phyloP scores from a whole-genome alignment of 2,797 vertebrate species.

The Echiichthys vipera region DNA sequence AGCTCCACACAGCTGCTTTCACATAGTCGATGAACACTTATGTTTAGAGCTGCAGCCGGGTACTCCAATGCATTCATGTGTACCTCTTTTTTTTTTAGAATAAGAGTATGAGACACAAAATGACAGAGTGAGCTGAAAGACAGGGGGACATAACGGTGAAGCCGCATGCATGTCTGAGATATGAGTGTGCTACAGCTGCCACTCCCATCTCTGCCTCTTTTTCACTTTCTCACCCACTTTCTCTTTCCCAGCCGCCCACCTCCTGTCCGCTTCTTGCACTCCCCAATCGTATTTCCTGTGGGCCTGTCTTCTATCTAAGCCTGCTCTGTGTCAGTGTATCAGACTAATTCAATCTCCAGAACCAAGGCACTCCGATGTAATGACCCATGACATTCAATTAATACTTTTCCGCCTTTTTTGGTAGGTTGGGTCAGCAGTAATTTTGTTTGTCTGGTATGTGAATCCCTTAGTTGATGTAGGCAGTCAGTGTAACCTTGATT shows the following conservation, averaged over 20 bases:
- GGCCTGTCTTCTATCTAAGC: constrained; percentile 68
- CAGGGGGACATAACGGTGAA: constrained; percentile 42
- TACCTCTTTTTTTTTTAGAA: not conserved
- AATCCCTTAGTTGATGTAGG: constrained; percentile 8
- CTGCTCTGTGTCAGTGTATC: constrained; percentile 75
- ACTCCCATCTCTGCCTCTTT: constrained; percentile 57
- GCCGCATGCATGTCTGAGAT: constrained; percentile 53
- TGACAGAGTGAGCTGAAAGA: constrained; percentile 13
- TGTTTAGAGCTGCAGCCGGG: constrained; percentile 7
- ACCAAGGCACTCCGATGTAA: constrained; percentile 70
- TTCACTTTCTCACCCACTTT: constrained; percentile 41
- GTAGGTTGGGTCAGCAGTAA: constrained; percentile 59
- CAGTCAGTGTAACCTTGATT: constrained; percentile 16
- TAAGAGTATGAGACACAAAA: constrained; percentile 27
- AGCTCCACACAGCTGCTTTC: too few relatives aligned
- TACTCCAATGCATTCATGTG: constrained; percentile 14
- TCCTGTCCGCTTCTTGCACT: constrained; percentile 45
- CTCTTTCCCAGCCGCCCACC: constrained; percentile 55
- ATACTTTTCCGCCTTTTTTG: constrained; percentile 43
- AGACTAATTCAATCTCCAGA: constrained; percentile 81
- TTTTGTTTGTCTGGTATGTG: constrained; percentile 47
- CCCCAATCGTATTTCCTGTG: constrained; percentile 75
- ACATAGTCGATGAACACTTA: constrained; percentile 27
- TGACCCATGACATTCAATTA: constrained; percentile 83
- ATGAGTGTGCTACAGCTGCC: constrained; percentile 54